A percentile compares a stretch with the other conserved stretches of the same genome.
phyloP scores from a whole-genome alignment of 1,140 invertebrate species.

The Lycorma delicatula region DNA sequence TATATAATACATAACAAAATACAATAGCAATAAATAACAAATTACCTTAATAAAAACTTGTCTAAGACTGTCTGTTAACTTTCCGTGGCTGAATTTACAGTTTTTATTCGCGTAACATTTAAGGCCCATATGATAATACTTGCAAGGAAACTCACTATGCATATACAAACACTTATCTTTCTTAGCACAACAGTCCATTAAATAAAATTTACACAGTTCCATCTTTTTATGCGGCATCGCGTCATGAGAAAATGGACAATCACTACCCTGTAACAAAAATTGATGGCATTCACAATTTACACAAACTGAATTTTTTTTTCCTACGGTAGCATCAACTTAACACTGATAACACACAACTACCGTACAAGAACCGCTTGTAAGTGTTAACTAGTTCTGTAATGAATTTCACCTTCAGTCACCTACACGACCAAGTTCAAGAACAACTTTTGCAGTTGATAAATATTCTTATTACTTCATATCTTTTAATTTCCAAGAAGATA shows the following conservation, averaged over 20 bases:
- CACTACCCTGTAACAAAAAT: conserved; percentile 61
- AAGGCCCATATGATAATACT: conserved; percentile 89
- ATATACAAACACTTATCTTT: conserved; percentile 92
- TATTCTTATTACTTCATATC: no score
- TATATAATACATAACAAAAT: no score
- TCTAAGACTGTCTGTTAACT: conserved; percentile 62
- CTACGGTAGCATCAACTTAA: no score
- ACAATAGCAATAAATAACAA: not conserved
- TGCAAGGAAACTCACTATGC: conserved; percentile 96
- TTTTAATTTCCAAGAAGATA: no score
- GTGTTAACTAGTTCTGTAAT: no score
- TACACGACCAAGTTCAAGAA: no score
- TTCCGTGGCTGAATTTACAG: conserved; percentile 89
- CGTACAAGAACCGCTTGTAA: no score
- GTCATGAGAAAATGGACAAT: conserved; percentile 81
- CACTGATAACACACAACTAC: no score
- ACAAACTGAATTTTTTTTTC: no score
- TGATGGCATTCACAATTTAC: no score
- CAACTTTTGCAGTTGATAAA: no score
- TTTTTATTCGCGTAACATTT: conserved; percentile 69
- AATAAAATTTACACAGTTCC: conserved; percentile 94
- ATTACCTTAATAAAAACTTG: conserved; percentile 54
- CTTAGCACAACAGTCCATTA: conserved; percentile 92
- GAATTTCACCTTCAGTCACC: no score
- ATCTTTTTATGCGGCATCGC: conserved; percentile 72